Evolutionary conservation across 2,113 vertebrate species (phyloP).

Genomic region (Leptobrachium leishanense): DNA sequence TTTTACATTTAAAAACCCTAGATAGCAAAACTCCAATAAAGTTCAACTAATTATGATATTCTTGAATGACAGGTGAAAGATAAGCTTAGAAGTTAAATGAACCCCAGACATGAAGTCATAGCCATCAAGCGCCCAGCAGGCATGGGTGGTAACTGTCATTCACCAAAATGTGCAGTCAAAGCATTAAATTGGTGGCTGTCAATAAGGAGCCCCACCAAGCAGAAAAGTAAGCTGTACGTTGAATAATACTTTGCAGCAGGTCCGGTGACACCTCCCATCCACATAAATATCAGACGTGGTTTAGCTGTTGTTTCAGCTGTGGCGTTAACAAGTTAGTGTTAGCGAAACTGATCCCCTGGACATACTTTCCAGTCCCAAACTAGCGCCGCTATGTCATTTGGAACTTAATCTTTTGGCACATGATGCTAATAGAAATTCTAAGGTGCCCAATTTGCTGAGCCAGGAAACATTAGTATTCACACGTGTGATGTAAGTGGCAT

Average conservation of each 20-base stretch:
- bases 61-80: no score
- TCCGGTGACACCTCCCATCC: conserved; percentile 16
- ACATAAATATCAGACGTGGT: conserved; percentile 24
- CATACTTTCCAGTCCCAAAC: conserved; percentile 38
- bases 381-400: conserved; percentile 20
- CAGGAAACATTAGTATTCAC: conserved; percentile 24
- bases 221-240: neutral
- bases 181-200: neutral
- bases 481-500: conserved; percentile 32
- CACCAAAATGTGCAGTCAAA: no score
- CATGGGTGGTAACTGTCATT: neutral
- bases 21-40: no score
- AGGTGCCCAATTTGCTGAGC: conserved; percentile 18
- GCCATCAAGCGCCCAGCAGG: neutral
- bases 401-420: conserved; percentile 33
- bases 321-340: conserved; percentile 34
- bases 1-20: no score
- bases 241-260: neutral
- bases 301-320: conserved; percentile 47
- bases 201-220: neutral
- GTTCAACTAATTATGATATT: no score
- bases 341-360: conserved; percentile 30
- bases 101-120: no score
- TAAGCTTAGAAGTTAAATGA: no score
- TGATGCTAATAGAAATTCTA: conserved; percentile 20